Evolutionary conservation across 2,113 vertebrate species (phyloP).

Genomic region (Mastomys coucha): DNA sequence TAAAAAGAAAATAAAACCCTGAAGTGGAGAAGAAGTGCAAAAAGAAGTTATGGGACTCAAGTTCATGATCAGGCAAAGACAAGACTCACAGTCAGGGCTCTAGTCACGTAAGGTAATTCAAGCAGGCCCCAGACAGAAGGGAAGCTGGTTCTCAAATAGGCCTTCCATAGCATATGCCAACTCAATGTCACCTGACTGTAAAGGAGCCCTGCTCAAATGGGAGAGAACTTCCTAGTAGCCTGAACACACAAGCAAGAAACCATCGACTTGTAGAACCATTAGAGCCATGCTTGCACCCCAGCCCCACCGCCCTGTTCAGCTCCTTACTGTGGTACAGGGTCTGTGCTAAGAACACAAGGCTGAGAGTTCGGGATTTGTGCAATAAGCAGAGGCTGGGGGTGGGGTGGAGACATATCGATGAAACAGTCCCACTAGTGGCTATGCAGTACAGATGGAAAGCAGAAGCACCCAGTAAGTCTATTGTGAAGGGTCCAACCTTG

Average conservation of each 20-base stretch:
- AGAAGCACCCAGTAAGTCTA: not conserved
- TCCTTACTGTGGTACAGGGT: not conserved
- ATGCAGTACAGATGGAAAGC: not conserved
- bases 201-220: not conserved
- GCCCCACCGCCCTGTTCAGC: fast-evolving
- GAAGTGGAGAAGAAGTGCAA: not conserved
- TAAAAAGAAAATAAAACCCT: not conserved
- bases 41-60: not conserved
- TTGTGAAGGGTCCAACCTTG: not conserved
- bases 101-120: no score
- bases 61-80: not conserved
- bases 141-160: not conserved
- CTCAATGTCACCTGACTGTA: no score
- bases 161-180: not conserved
- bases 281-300: not conserved
- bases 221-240: not conserved
- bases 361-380: not conserved
- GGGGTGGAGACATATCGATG: not conserved
- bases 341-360: not conserved
- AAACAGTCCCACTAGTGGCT: not conserved
- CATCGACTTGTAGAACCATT: no score
- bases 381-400: not conserved
- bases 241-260: not conserved
- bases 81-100: not conserved
- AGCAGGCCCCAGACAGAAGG: not conserved